These are phyloP conservation scores for Fopius arisanus DNA, from an alignment of 1,140 invertebrate genomes.

Conservation along the genomic window DNA sequence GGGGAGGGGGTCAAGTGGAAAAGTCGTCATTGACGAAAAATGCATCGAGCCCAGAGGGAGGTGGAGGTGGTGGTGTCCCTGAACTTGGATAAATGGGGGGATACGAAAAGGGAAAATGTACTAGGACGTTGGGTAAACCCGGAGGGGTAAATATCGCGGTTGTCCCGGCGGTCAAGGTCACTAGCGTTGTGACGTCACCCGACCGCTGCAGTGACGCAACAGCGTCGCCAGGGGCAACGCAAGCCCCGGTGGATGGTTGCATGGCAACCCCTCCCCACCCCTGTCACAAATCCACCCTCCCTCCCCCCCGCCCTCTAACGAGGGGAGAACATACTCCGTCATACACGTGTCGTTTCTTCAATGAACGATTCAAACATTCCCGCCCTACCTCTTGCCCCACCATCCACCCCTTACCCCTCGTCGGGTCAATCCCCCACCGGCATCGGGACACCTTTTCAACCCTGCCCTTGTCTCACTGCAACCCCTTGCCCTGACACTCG, in stretches of 20 bases:
- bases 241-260: conserved; percentile 22
- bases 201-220: conserved; percentile 38
- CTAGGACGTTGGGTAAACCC: conserved; percentile 1
- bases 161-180: conserved; percentile 34
- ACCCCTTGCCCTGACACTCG: conserved; percentile 1
- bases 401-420: background rate
- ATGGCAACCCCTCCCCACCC: conserved; percentile 32
- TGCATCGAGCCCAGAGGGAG: background rate
- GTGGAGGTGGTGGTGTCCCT: background rate
- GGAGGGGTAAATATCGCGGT: conserved; percentile 21
- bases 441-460: background rate
- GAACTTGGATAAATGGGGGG: background rate
- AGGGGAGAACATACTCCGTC: conserved; percentile 16
- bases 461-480: background rate
- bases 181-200: conserved; percentile 38
- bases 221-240: conserved; percentile 34
- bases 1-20: background rate
- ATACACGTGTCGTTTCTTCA: conserved; percentile 39
- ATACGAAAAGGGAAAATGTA: background rate
- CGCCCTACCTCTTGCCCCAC: background rate
- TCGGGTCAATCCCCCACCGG: background rate
- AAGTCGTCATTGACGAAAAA: background rate
- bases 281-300: background rate
- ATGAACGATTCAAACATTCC: conserved; percentile 29
- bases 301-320: background rate